Conservation (phyloP, 2,888 invertebrate species). For the Tenthredo livida region DNA sequence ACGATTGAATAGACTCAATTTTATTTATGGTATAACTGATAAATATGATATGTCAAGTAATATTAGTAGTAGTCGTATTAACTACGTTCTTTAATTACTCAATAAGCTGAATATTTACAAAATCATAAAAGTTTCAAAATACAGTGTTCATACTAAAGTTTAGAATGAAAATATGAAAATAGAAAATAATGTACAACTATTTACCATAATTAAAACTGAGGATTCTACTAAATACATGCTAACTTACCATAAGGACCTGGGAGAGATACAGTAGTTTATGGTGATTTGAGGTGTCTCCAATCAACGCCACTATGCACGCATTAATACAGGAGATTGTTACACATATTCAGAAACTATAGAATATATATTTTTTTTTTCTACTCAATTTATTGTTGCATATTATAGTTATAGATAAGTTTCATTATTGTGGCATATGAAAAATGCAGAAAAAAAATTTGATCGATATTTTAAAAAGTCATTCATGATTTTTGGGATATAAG, state of each 20-base stretch:
- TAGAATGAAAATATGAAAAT: conserved; percentile 10
- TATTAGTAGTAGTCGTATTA: conserved; percentile 32
- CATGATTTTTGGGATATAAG: background rate
- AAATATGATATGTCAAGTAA: conserved; percentile 46
- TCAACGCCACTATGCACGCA: conserved; percentile 79
- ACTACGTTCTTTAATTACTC: background rate
- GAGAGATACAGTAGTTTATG: conserved; percentile 81
- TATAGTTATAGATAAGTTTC: conserved; percentile 21
- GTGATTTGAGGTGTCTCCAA: conserved; percentile 81
- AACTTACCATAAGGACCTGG: conserved; percentile 81
- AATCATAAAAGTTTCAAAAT: conserved; percentile 43
- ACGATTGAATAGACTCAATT: conserved; percentile 58
- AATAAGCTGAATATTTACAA: conserved; percentile 27
- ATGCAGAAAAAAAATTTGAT: background rate
- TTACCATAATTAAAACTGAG: conserved; percentile 64
- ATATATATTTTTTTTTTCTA: conserved; percentile 19
- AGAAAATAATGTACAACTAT: conserved; percentile 40
- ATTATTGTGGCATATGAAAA: background rate
- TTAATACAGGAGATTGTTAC: conserved; percentile 71
- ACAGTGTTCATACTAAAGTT: conserved; percentile 21
- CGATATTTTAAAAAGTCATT: background rate
- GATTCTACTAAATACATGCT: conserved; percentile 68
- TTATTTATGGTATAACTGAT: conserved; percentile 61
- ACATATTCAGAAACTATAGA: conserved; percentile 56
- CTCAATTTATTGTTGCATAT: conserved; percentile 8